Conservation (phyloP, 2,797 vertebrate species). For the Orestias chungarensis region DNA sequence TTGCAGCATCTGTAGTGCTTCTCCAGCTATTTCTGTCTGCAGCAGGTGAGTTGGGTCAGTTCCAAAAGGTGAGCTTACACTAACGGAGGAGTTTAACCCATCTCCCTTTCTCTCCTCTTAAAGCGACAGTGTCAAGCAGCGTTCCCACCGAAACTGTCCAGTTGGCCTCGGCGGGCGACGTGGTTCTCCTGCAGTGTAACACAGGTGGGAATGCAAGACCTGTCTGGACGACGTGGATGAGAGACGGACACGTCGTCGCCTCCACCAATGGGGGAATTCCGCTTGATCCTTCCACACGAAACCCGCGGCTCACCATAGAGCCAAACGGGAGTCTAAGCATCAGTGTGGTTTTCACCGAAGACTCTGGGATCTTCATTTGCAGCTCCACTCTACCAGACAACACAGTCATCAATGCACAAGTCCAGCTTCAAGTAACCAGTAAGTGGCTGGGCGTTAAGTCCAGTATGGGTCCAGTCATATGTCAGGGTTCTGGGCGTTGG, state of each 20-base stretch:
- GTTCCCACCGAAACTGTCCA: slow-evolving; percentile 18
- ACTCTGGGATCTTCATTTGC: slow-evolving; percentile 86
- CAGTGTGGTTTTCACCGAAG: slow-evolving; percentile 56
- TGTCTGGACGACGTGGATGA: slow-evolving; percentile 78
- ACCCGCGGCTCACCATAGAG: slow-evolving; percentile 68
- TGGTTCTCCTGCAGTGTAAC: slow-evolving; percentile 77
- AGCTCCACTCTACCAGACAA: slow-evolving; percentile 47
- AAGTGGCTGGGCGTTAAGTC: slow-evolving; percentile 54
- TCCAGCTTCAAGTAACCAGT: slow-evolving; percentile 82
- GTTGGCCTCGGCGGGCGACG: slow-evolving; percentile 55
- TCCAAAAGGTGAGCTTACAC: slow-evolving; percentile 15
- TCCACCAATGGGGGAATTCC: no score
- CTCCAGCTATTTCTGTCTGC: slow-evolving; percentile 44
- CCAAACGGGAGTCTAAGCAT: slow-evolving; percentile 79
- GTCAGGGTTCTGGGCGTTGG: not conserved
- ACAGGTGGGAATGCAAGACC: slow-evolving; percentile 37
- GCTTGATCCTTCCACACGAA: fast-evolving
- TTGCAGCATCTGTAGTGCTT: slow-evolving; percentile 29
- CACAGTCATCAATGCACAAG: slow-evolving; percentile 39
- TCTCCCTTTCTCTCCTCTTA: not conserved
- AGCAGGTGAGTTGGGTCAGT: slow-evolving; percentile 60
- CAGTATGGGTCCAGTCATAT: not conserved
- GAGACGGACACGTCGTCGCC: slow-evolving; percentile 43
- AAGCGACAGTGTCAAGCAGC: slow-evolving; percentile 44
- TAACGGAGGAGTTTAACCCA: not conserved